Base-by-base conservation (phyloP, 2,888 invertebrate genomes). In the Polietes domitor region DNA sequence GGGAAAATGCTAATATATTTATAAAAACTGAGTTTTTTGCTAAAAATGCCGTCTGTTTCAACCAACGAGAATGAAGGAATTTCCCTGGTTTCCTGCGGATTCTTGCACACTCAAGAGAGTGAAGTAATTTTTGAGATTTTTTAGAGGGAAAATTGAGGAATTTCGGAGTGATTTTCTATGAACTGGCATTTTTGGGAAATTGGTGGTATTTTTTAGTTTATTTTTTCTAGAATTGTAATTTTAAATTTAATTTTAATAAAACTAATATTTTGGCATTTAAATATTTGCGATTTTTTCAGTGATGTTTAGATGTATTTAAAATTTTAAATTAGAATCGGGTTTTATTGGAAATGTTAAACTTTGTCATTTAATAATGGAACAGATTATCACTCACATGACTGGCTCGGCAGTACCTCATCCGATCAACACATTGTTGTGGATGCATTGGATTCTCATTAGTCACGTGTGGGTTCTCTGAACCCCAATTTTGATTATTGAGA, bases 1-100 rank as follows among this genome's bases (percentile, higher is more conserved):
- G 82, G 86, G 86, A 88, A 87, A 90, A n/a, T 90, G 89, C 88
- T 88, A 90, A 90, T 90, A 88, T 89, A 68, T 71, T 83, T 71
- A 58, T 82, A 88, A 89, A 90, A 87, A 86, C 84, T 70, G 80
- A 82, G 86, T 89, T 90, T 90, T 90, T 89, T 86, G 87, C 87
- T 87, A 89, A 89, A 91, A 90, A 87, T 86, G 84, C 32, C n/a
- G 28, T 53, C 24, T 65, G 61, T 73, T 86, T 83, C 47, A 83
- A 82, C 87, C 88, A 88, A 88, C 88, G 85, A 63, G 76, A 79
- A 88, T 86, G 72, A 19, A 86, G 90, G 90, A 89, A 90, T 90
- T 89, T 88, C 26, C 26, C 26, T 9, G 21, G 19, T 53, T 21
- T 53, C 19, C n/a, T n/a, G 26, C 26, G 58, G 26, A 58, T 58